A percentile compares a stretch with the other conserved stretches of the same genome.
Evolutionary conservation across 2,797 vertebrate genomes (phyloP).

Genomic region (Danio jaintianensis): DNA sequence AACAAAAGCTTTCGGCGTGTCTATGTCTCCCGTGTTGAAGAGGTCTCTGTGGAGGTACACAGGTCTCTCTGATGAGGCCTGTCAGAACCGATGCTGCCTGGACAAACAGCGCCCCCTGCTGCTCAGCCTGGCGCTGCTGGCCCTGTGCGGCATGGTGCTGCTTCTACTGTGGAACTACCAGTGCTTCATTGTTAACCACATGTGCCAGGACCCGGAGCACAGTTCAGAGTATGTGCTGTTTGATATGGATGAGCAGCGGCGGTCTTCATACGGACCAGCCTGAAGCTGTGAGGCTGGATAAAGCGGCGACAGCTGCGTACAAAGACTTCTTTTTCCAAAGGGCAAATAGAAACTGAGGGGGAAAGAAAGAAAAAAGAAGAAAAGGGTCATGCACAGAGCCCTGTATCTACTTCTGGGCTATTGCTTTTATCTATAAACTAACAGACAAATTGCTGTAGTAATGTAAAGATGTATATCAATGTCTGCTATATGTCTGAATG

Average conservation of each 20-base stretch:
- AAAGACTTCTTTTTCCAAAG: conserved; percentile 16
- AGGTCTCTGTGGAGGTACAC: conserved; percentile 47
- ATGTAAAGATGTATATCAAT: neutral
- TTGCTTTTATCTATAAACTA: neutral
- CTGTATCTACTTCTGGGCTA: neutral
- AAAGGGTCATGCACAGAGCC: neutral
- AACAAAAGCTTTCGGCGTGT: conserved; percentile 12
- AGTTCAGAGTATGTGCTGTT: conserved; percentile 43
- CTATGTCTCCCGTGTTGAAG: conserved; percentile 44
- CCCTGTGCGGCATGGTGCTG: conserved; percentile 60
- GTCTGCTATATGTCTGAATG: neutral
- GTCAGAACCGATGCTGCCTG: conserved; percentile 20
- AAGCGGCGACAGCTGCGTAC: conserved; percentile 2
- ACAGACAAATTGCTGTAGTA: neutral
- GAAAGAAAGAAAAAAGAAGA: neutral
- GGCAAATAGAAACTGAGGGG: neutral
- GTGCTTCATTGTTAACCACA: conserved; percentile 58
- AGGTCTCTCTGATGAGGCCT: neutral
- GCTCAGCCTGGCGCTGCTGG: conserved; percentile 53
- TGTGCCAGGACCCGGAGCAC: conserved; percentile 55
- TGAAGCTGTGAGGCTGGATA: conserved; percentile 29
- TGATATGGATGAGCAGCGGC: conserved; percentile 15
- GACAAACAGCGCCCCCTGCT: conserved; percentile 57
- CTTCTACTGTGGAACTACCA: conserved; percentile 67
- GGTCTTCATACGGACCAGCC: conserved; percentile 31